phyloP scores from a whole-genome alignment of 2,888 invertebrate species.

The Branchinecta sandiegonensis region DNA sequence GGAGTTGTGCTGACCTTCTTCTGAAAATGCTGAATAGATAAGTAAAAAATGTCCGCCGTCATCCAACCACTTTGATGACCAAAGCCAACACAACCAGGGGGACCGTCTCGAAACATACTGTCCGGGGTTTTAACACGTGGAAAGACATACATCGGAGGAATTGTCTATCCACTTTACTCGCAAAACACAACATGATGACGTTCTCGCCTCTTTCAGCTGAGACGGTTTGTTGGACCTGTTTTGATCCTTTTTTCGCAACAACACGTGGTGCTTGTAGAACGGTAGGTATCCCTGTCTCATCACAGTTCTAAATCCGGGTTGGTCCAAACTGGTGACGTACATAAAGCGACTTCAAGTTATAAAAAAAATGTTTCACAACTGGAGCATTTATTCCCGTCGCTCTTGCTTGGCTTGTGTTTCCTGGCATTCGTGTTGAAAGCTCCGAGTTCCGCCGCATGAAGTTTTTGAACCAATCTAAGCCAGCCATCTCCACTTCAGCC shows the following conservation, averaged over 20 bases:
- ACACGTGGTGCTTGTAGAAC: not conserved
- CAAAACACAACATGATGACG: not conserved
- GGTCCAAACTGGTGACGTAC: not conserved
- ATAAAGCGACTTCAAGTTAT: constrained; percentile 17
- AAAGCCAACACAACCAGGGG: constrained; percentile 24
- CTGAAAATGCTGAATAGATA: constrained; percentile 30
- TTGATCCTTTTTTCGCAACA: not conserved
- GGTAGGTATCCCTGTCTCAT: not conserved
- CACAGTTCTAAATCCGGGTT: not conserved
- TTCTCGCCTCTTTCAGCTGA: not conserved
- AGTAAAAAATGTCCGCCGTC: too few relatives aligned
- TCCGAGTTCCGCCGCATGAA: constrained; percentile 19
- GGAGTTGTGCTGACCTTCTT: constrained; percentile 27
- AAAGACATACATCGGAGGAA: not conserved
- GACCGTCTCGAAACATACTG: constrained; percentile 22
- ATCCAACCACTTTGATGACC: too few relatives aligned
- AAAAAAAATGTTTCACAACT: constrained; percentile 17
- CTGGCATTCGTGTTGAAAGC: constrained; percentile 18
- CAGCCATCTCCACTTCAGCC: constrained; percentile 18
- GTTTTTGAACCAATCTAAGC: constrained; percentile 18
- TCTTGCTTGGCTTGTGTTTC: constrained; percentile 20
- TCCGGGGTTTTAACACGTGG: not conserved
- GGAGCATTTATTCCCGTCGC: constrained; percentile 18
- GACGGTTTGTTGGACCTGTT: constrained; percentile 12
- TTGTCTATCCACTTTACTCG: not conserved